These are phyloP conservation scores for Phaethon lepturus DNA, from an alignment of 2,113 vertebrate genomes.

Conservation along the genomic window DNA sequence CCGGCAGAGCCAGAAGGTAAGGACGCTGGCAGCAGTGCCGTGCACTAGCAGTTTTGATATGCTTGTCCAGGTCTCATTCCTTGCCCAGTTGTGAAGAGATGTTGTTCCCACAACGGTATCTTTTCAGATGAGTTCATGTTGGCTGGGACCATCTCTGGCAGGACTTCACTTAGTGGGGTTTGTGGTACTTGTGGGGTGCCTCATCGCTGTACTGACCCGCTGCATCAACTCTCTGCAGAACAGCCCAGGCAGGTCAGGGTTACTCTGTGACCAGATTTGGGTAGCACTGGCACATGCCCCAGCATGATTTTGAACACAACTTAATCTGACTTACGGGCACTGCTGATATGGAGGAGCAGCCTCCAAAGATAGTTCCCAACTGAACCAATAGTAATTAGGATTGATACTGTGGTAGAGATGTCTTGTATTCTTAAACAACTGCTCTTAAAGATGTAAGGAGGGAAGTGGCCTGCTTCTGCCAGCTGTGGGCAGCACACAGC, in stretches of 20 bases:
- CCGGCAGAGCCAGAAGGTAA: slow-evolving; percentile 94
- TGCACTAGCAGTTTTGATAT: rapidly evolving
- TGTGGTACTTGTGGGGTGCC: neutral
- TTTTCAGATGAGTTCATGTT: neutral
- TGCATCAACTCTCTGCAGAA: neutral
- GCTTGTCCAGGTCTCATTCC: neutral
- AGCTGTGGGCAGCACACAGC: neutral
- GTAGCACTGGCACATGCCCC: neutral
- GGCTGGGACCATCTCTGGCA: neutral
- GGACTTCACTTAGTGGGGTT: neutral
- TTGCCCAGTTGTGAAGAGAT: neutral
- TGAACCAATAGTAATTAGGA: neutral
- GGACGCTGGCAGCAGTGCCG: neutral
- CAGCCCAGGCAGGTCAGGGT: neutral
- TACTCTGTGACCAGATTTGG: neutral
- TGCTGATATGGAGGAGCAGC: neutral
- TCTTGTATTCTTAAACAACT: neutral
- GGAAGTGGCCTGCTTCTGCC: neutral
- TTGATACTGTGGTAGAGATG: too few relatives aligned
- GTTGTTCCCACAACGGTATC: neutral
- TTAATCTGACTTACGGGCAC: neutral
- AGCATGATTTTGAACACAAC: neutral
- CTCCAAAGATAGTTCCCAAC: neutral
- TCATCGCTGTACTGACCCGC: rapidly evolving
- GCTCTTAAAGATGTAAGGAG: neutral